Percentiles rank a stretch among this genome's conserved stretches.
phyloP scores from a whole-genome alignment of 2,888 invertebrate genomes.

The Megamerina dolium region DNA sequence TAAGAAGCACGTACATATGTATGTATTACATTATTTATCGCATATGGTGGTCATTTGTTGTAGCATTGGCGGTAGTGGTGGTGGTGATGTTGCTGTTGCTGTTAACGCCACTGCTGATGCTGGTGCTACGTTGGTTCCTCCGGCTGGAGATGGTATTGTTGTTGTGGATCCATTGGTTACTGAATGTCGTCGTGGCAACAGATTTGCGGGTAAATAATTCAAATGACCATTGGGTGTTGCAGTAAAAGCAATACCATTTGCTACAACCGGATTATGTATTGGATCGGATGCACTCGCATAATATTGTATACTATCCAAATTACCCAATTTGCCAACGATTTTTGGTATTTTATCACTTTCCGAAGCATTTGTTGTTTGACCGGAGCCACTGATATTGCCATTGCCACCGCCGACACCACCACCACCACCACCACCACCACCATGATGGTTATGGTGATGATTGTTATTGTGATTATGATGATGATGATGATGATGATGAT shows the following conservation, averaged over 20 bases:
- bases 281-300: conserved; percentile 13
- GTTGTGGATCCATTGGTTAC: conserved; percentile 32
- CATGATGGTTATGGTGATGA: conserved; percentile 19
- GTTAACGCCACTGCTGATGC: conserved; percentile 4
- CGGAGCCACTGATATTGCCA: too few species aligned
- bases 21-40: conserved; percentile 24
- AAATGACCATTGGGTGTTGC: conserved; percentile 28
- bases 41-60: too few species aligned
- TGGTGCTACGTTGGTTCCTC: neutral
- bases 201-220: conserved; percentile 26
- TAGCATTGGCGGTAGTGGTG: conserved; percentile 8
- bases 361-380: conserved; percentile 21
- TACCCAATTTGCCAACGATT: conserved; percentile 48
- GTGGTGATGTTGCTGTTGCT: conserved; percentile 14
- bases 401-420: conserved; percentile 29
- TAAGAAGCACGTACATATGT: too few species aligned
- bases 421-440: conserved; percentile 26
- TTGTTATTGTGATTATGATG: conserved; percentile 13
- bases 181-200: conserved; percentile 39
- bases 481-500: conserved; percentile 13
- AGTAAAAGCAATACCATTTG: conserved; percentile 30
- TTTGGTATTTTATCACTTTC: conserved; percentile 50
- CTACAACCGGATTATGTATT: conserved; percentile 3
- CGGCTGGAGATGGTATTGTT: conserved; percentile 14
- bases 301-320: conserved; percentile 36